Evolutionary conservation across 2,797 vertebrate genomes (phyloP), one percentile per base, ranked within the genome.

Genomic region (Pelochelys cantorii): DNA sequence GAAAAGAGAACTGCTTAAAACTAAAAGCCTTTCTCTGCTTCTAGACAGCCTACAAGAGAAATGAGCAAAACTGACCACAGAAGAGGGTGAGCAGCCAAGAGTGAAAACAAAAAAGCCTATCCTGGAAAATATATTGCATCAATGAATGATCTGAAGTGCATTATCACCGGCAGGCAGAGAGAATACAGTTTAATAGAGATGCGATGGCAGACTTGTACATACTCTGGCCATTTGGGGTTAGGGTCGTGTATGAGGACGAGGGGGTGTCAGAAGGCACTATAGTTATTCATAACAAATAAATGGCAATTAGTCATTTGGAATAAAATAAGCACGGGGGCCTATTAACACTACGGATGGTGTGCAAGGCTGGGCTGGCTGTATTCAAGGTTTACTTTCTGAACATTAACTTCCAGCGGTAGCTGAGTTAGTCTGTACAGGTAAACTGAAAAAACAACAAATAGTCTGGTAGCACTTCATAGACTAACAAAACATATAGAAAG

Each of bases 1-100:
- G 97, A 98, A 98, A 98, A 97, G 96, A 96, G 98, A 97, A 95
- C 94, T 95, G 95, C 95, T 97, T 97, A 97, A 97, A 97, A 98
- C 96, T 96, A 95, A 97, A 98, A 98, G 96, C 97, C 98, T 98
- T 98, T 98, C 98, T 98, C 96, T 96, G 97, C 97, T 97, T 97
- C 98, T 97, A 98, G 98, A 98, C 98, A 98, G 98, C 98, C 98
- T 98, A 97, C 96, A 97, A 97, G 98, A 98, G 98, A 98, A 98
- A 98, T 97, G 98, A 98, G 98, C 97, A 97, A 97, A 98, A 97
- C 96, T 96, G 97, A 98, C 97, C 97, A 90, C 94, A 91, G 96
- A 94, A 97, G 92, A 92, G 93, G 94, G 77, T 71, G 92, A 75
- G 92, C 81, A 0, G 95, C 95, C 97, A 95, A 65, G 92, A 94